Conservation (phyloP, 2,888 invertebrate genomes). For the Rhaphigaster nebulosa region DNA sequence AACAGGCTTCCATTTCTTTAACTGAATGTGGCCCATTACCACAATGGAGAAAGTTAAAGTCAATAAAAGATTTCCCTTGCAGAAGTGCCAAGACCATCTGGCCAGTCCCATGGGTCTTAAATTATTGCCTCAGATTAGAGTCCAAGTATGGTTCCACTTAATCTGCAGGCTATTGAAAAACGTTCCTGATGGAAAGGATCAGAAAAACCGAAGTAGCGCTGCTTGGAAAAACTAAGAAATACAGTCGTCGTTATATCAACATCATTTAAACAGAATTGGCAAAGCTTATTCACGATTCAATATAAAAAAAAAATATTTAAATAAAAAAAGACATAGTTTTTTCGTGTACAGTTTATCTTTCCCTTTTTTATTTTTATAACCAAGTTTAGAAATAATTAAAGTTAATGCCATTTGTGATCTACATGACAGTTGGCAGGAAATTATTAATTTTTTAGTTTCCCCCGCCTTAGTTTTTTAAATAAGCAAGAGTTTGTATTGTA, state of each 20-base stretch:
- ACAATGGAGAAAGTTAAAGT: not conserved
- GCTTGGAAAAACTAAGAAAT: not conserved
- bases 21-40: not conserved
- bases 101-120: not conserved
- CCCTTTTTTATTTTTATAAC: too few relatives aligned
- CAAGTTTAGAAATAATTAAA: too few relatives aligned
- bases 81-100: constrained; percentile 10
- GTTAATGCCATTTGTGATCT: too few relatives aligned
- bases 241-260: not conserved
- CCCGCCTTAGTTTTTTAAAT: too few relatives aligned
- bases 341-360: too few relatives aligned
- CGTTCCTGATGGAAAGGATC: not conserved
- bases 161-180: not conserved
- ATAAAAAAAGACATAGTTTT: not conserved
- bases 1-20: not conserved
- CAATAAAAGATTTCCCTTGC: constrained; percentile 24
- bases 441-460: too few relatives aligned
- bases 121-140: not conserved
- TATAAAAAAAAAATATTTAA: too few relatives aligned
- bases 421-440: too few relatives aligned
- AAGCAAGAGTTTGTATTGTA: too few relatives aligned
- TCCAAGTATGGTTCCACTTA: not conserved
- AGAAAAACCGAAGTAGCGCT: not conserved
- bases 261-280: not conserved
- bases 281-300: not conserved